Evolutionary conservation across 2,888 invertebrate species (phyloP).

Genomic region (Eudasyphora cyanicolor): DNA sequence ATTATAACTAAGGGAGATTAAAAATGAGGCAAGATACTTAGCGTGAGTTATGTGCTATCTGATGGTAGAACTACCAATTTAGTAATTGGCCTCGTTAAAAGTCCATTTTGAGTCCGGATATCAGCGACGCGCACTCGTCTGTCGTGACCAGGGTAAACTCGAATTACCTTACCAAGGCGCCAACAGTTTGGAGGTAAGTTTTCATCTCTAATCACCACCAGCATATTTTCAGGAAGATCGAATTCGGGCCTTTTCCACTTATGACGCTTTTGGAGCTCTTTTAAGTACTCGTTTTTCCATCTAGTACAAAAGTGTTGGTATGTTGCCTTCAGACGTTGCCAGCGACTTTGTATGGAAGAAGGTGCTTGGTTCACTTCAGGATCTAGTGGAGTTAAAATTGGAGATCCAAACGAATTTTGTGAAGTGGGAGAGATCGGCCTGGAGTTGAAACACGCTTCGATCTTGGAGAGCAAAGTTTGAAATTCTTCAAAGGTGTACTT

Average conservation of each 20-base stretch:
- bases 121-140: neutral
- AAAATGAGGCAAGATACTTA: neutral
- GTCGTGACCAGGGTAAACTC: slow-evolving; percentile 1
- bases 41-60: neutral
- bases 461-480: slow-evolving; percentile 11
- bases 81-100: neutral
- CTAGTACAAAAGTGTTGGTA: slow-evolving; percentile 25
- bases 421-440: slow-evolving; percentile 28
- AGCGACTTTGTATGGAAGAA: slow-evolving; percentile 19
- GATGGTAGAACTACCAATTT: neutral
- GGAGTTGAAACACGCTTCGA: slow-evolving; percentile 40
- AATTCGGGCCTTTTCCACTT: slow-evolving; percentile 20
- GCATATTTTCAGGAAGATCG: neutral
- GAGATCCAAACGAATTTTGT: slow-evolving; percentile 6
- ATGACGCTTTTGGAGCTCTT: slow-evolving; percentile 1
- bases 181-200: slow-evolving; percentile 37
- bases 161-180: slow-evolving; percentile 8
- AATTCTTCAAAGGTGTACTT: neutral
- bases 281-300: slow-evolving; percentile 40
- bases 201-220: slow-evolving; percentile 5
- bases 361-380: neutral
- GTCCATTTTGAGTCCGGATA: neutral
- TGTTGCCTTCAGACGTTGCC: slow-evolving; percentile 8
- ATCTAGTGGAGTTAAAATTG: slow-evolving; percentile 13
- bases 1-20: neutral